phyloP scores from a whole-genome alignment of 2,888 invertebrate species.

The Apomyelois bistriatella region DNA sequence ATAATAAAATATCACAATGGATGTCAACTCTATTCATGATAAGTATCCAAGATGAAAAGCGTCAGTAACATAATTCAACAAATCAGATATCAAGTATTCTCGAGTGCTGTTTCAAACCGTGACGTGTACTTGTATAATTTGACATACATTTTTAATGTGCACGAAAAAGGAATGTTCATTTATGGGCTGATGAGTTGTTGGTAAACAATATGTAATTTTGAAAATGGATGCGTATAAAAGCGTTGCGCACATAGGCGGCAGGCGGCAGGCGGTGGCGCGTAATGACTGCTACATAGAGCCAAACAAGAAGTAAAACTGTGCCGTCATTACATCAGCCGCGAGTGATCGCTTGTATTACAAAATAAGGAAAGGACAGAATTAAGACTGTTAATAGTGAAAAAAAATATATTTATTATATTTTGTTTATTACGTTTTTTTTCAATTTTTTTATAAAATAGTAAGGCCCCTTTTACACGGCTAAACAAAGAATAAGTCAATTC shows the following conservation, averaged over 20 bases:
- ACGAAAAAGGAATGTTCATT: slow-evolving; percentile 17
- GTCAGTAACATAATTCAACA: slow-evolving; percentile 66
- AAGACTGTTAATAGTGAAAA: slow-evolving; percentile 27
- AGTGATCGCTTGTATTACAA: slow-evolving; percentile 34
- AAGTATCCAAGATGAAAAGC: slow-evolving; percentile 68
- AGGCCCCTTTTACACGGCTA: no score
- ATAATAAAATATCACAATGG: slow-evolving; percentile 78
- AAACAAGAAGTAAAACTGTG: slow-evolving; percentile 44
- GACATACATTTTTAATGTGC: slow-evolving; percentile 16
- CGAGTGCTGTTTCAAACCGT: slow-evolving; percentile 34
- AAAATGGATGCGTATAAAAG: slow-evolving; percentile 48
- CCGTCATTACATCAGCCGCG: slow-evolving; percentile 45
- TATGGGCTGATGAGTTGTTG: slow-evolving; percentile 32
- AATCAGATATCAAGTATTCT: slow-evolving; percentile 55
- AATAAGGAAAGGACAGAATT: not conserved
- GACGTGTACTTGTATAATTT: slow-evolving; percentile 9
- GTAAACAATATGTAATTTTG: slow-evolving; percentile 53
- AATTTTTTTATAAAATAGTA: no score
- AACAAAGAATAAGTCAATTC: no score
- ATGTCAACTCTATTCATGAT: slow-evolving; percentile 75
- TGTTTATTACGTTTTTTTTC: no score
- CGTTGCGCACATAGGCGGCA: slow-evolving; percentile 27
- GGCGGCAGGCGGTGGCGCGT: slow-evolving; percentile 27
- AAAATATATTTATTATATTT: no score
- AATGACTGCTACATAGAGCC: slow-evolving; percentile 45